phyloP scores from a whole-genome alignment of 2,113 vertebrate species.

The Gasterosteus aculeatus region DNA sequence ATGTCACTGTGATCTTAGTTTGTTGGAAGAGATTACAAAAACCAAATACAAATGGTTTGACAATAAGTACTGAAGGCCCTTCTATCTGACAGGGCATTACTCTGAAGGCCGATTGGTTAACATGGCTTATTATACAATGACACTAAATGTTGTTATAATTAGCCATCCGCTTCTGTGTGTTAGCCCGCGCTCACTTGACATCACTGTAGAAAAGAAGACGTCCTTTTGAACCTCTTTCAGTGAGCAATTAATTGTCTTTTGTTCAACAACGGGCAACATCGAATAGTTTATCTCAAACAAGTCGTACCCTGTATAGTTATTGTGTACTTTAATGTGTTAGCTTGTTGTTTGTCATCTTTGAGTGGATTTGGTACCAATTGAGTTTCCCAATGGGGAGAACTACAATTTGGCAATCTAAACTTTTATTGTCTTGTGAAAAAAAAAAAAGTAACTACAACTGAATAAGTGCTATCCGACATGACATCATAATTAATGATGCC shows the following conservation, averaged over 20 bases:
- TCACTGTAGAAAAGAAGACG: not conserved
- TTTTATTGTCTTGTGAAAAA: not conserved
- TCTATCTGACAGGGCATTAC: too few relatives aligned
- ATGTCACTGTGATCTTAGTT: not conserved
- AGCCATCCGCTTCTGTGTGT: not conserved
- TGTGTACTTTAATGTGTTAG: not conserved
- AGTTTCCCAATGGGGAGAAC: not conserved
- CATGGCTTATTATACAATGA: not conserved
- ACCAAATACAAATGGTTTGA: too few relatives aligned
- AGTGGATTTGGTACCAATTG: not conserved
- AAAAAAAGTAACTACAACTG: not conserved
- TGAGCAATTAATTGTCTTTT: not conserved
- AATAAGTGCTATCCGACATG: not conserved
- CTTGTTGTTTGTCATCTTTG: not conserved
- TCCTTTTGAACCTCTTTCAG: not conserved
- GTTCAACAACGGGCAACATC: not conserved
- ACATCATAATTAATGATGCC: not conserved
- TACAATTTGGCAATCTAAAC: not conserved
- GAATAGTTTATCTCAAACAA: not conserved
- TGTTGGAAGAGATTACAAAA: not conserved
- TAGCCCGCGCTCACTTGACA: not conserved
- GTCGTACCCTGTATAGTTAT: not conserved
- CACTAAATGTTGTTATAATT: not conserved
- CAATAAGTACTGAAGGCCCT: too few relatives aligned
- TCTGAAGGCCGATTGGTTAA: too few relatives aligned